Evolutionary conservation across 2,888 invertebrate species (phyloP), one percentile per base, ranked within the genome.

Genomic region (Deroplatys truncata): DNA sequence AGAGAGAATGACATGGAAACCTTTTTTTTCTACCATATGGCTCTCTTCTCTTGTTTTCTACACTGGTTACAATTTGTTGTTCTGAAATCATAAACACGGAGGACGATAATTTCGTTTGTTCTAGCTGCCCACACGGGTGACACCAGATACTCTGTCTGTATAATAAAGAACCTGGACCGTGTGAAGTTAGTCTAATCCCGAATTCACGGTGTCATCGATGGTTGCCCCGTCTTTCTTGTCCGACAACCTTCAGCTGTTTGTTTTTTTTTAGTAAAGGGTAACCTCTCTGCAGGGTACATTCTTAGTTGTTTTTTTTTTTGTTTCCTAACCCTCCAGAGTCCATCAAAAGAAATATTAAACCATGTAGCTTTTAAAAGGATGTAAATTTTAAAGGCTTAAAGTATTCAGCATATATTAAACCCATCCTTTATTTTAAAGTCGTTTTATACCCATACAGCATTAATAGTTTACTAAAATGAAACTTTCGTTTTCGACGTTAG

Each of bases 161-260:
- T 72, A 72, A 72, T 72, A 72, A 72, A 72, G 56, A 72, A 25
- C 56, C 56, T 20, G 56, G 56, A 25, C 25, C 56, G 56, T 72
- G 56, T 72, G 56, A 72, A 72, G 56, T 72, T 72, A 72, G 3
- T 15, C 82, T 82, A 82, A 87, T 87, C 35, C 82, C 29, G 35
- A 87, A 87, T 87, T 87, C 87, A 87, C 82, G 82, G 82, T 82
- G 82, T 87, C 87, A 35, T 87, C 82, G 82, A 82, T 82, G 87
- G 82, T 29, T 15, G 31, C 35, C 87, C 82, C 56, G 56, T 72
- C 56, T 72, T 20, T 72, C 56, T 72, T 72, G 56, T 72, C 56
- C 20, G 20, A 20, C 56, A 72, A 72, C 20, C 25, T 25, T 25
- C 56, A 20, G 0, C 1, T 72, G 20, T 72, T 20, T 72, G 20